A percentile compares a stretch with the other conserved stretches of the same genome.
phyloP scores from a whole-genome alignment of 2,888 invertebrate species.

The Rhopalosiphum nymphaeae region DNA sequence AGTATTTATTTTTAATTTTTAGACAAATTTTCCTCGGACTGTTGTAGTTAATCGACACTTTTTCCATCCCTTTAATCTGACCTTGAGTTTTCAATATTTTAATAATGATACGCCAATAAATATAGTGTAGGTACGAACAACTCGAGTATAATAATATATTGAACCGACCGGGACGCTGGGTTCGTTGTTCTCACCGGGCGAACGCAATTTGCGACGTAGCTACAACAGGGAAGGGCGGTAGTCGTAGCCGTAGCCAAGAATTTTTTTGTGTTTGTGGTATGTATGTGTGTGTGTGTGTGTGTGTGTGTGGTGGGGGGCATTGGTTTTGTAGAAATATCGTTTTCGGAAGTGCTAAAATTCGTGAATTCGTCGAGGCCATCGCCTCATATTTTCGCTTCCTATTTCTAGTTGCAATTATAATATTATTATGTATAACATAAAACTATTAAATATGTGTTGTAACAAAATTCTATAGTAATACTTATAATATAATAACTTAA shows the following conservation, averaged over 20 bases:
- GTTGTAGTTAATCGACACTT: background rate
- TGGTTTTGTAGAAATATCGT: background rate
- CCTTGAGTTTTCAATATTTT: slow-evolving; percentile 8
- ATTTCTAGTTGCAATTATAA: background rate
- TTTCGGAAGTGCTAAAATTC: background rate
- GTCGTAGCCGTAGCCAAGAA: background rate
- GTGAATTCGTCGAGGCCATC: slow-evolving; percentile 8
- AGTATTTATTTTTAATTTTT: background rate
- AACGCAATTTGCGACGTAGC: background rate
- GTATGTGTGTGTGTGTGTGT: no score
- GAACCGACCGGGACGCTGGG: background rate
- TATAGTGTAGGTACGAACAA: background rate
- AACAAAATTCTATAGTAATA: background rate
- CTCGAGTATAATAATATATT: slow-evolving; percentile 7
- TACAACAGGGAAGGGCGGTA: slow-evolving; percentile 4
- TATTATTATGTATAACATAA: background rate
- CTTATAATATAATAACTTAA: background rate
- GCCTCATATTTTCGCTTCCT: background rate
- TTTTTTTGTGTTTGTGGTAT: background rate
- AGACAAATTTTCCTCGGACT: background rate
- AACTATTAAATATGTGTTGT: background rate
- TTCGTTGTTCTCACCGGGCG: slow-evolving; percentile 1
- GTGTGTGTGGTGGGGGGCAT: no score
- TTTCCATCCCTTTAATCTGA: background rate
- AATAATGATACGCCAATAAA: background rate